Evolutionary conservation across 2,797 vertebrate genomes (phyloP).

Genomic region (Eremophila alpestris): DNA sequence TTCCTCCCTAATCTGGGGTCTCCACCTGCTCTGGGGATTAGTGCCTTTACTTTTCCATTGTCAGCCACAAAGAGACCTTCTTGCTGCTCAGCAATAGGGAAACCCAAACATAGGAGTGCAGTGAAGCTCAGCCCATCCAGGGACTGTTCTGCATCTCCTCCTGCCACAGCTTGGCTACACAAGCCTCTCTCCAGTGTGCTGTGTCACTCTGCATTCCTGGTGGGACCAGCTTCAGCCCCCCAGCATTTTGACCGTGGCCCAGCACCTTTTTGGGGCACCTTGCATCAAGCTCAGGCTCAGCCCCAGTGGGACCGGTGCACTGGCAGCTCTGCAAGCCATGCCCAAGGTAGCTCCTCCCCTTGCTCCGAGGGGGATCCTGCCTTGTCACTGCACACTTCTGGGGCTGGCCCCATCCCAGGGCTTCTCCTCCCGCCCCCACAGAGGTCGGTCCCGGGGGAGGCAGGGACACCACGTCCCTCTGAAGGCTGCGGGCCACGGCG

Average conservation of each 20-base stretch:
- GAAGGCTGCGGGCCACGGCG: not conserved
- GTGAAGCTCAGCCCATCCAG: not conserved
- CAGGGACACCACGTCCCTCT: not conserved
- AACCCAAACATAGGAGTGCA: fast-evolving
- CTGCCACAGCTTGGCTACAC: not conserved
- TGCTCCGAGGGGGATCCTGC: not conserved
- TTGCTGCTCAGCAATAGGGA: not conserved
- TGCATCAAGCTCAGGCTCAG: not conserved
- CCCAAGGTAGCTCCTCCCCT: not conserved
- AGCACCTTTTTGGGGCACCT: not conserved
- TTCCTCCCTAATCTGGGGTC: fast-evolving
- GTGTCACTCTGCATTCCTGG: not conserved
- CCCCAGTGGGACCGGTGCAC: fast-evolving
- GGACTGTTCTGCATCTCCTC: not conserved
- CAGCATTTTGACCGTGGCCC: fast-evolving
- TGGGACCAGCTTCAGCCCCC: not conserved
- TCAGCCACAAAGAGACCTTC: not conserved
- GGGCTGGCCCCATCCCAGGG: not conserved
- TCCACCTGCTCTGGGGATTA: fast-evolving
- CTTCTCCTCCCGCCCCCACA: not conserved
- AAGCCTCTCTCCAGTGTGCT: not conserved
- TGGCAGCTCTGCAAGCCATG: not conserved
- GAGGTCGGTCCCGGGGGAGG: not conserved
- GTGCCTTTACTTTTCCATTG: not conserved
- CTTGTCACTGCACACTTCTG: fast-evolving